A percentile compares a stretch with the other conserved stretches of the same genome.
Evolutionary conservation across 2,888 invertebrate genomes (phyloP).

Genomic region (Mesorhabditis spiculigera): DNA sequence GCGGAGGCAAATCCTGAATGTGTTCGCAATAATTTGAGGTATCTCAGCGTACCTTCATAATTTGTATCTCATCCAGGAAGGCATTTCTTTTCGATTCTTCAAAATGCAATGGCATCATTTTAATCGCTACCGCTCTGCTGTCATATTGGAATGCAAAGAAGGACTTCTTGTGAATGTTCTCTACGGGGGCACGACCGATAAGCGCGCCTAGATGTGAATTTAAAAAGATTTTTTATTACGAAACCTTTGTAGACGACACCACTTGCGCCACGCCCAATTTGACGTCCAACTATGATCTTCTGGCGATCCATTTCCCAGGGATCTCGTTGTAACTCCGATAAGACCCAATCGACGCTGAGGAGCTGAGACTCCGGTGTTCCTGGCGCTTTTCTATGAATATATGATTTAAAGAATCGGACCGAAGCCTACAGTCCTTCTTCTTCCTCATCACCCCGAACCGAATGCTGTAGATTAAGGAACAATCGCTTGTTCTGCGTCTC

Average conservation of each 20-base stretch:
- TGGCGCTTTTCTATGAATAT: neutral
- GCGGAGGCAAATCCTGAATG: neutral
- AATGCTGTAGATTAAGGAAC: neutral
- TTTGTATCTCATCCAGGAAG: neutral
- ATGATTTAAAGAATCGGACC: neutral
- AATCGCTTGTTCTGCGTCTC: neutral
- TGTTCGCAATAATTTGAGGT: neutral
- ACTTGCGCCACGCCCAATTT: neutral
- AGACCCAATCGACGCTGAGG: neutral
- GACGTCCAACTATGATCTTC: neutral
- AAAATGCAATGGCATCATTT: slow-evolving; percentile 5
- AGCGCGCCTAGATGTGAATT: neutral
- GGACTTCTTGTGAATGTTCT: slow-evolving; percentile 1
- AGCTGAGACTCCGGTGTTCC: neutral
- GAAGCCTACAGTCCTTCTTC: neutral
- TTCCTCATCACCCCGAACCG: neutral
- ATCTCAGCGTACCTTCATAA: neutral
- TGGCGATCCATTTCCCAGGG: neutral
- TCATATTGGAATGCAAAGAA: slow-evolving; percentile 1
- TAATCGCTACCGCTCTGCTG: neutral
- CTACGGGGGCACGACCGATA: neutral
- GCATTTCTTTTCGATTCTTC: slow-evolving; percentile 2
- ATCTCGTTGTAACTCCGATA: neutral
- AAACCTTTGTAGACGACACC: neutral
- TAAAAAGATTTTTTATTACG: neutral